A percentile compares a stretch with the other conserved stretches of the same genome.
Conservation (phyloP, 2,113 vertebrate genomes). For the Semnornis frantzii region DNA sequence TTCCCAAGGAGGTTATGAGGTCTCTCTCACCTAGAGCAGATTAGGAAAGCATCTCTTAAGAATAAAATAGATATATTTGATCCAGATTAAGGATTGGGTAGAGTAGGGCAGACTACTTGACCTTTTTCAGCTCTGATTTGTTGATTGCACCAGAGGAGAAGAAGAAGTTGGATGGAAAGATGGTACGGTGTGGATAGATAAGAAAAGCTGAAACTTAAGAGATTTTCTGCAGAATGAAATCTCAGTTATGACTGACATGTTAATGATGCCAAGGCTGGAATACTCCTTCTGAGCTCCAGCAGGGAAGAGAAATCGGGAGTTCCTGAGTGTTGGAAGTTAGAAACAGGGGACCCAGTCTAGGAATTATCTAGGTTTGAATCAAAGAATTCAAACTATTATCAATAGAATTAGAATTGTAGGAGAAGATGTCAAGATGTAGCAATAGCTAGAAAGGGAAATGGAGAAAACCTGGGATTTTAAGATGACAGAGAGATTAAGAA, state of each 20-base stretch:
- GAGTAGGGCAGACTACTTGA: neutral
- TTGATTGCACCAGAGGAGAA: neutral
- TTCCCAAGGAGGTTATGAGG: neutral
- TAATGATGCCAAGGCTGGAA: neutral
- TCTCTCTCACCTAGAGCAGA: neutral
- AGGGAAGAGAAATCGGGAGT: neutral
- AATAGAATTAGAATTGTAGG: neutral
- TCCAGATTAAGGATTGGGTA: neutral
- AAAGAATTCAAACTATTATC: neutral
- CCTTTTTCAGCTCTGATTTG: neutral
- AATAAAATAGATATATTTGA: slow-evolving; percentile 15
- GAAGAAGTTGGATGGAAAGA: neutral
- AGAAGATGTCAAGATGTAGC: neutral
- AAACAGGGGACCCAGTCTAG: fast-evolving
- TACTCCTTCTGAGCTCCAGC: neutral
- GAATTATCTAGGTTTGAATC: neutral
- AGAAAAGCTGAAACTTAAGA: neutral
- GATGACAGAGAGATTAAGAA: neutral
- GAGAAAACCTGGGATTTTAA: neutral
- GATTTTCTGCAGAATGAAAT: neutral
- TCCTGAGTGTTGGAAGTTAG: neutral
- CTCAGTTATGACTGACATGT: neutral
- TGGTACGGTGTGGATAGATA: neutral
- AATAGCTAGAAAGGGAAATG: neutral
- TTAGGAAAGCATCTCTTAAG: neutral